Base-by-base conservation (phyloP, 53 echinoderm and acorn worm species). In the Patiria pectinifera region DNA sequence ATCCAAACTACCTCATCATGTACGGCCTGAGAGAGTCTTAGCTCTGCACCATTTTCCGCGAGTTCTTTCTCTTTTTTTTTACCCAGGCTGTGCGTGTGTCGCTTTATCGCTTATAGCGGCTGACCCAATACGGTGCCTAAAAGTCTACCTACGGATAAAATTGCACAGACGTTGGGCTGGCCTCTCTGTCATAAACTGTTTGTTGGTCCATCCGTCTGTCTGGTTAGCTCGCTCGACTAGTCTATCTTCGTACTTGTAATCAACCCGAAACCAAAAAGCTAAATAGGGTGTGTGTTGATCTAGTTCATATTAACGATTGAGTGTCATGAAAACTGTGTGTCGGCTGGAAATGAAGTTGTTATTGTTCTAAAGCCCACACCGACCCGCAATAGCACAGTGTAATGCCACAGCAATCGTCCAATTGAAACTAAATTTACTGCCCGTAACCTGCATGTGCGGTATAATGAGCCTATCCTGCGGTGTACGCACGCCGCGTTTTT, bases 1-100 rank as follows among this genome's bases (percentile, higher is more conserved):
- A 81, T 71, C 90, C 90, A 90, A 90, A 90, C 90, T 90, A 22
- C 90, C 70, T 90, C 90, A 90, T 90, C 90, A 80, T 47, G 69
- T 19, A 63, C 80, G 24, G n/a, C 47, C 45, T 53, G 63, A 63
- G 26, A 16, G 43, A 79, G 59, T 14, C 61, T 35, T 78, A 85
- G 53, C 53, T 53, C 53, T 5, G 53, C 69, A 85, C 90, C 66
- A 21, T 66, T n/a, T 45, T 47, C 81, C 47, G 7, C 3, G 22
- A n/a, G 69, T 18, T 80, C 61, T 79, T 78, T 62, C 18, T 80
- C 21, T 86, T 4, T 49, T n/a, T 72, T 6, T 49, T 46, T 69
- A 0, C 3, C 11, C n/a, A 35, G 35, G 35, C 69, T 62, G 13
- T 18, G 7, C 11, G 62, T 25, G 62, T 47, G 18, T 78, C 59